Base-by-base conservation (phyloP, 1,140 invertebrate species). In the Diachasmimorpha longicaudata region DNA sequence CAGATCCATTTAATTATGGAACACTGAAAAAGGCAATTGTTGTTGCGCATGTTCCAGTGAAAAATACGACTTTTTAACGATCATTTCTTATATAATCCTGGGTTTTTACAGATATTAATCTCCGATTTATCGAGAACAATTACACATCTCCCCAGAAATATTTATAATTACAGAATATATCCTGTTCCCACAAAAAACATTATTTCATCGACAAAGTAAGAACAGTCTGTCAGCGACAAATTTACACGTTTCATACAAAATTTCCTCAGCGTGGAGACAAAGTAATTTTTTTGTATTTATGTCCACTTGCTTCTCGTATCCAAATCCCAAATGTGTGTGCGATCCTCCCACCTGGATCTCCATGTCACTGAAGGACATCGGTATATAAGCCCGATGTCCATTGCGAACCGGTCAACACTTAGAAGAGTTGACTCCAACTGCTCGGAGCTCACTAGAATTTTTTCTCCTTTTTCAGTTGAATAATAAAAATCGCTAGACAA, bases 381-480 rank as follows among this genome's bases (percentile, higher is more conserved):
- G 58, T 78, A 78, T 78, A 78, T 75, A 78, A 78, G 19, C 42
- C 67, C 37, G 71, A 58, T 37, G 39, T 72, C 46, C 42, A 39
- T n/a, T 55, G 48, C 36, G 25, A 25, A 37, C 63, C 55, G 68
- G 44, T 72, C 11, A 21, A 42, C 70, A 78, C 73, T 78, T 25
- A 39, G 10, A 44, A 75, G 25, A 39, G 3, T 16, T 10, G 6
- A 48, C 37, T 42, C 23, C 16, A 31, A 11, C 3, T 11, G 0
- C 0, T 25, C 21, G 4, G 58, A 63, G 19, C 14, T 63, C 58
- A 63, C 3, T 63, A 63, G 0, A 25, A 23, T 63, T 63, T 63
- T 63, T 25, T 63, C 39, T 9, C 39, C 39, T 52, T 52, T 52
- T 52, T 52, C 9, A 52, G 14, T n/a, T 42, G 9, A 42, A 42